phyloP scores from a whole-genome alignment of 2,888 invertebrate genomes.

The Eretmocerus hayati region DNA sequence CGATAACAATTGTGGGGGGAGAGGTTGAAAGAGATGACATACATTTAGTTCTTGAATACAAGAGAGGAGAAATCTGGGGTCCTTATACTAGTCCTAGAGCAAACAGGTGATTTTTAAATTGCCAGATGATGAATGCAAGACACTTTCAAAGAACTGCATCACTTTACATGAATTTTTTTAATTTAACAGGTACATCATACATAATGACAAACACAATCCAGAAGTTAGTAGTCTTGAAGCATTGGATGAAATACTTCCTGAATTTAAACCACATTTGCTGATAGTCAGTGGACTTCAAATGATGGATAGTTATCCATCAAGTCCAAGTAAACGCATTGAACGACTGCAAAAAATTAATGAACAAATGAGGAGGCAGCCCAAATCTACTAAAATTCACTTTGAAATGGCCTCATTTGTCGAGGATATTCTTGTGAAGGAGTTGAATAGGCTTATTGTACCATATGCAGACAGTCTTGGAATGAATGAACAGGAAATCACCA shows the following conservation, averaged over 20 bases:
- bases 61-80: constrained; percentile 72
- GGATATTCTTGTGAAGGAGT: constrained; percentile 57
- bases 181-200: constrained; percentile 61
- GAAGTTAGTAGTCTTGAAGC: constrained; percentile 64
- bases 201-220: constrained; percentile 76
- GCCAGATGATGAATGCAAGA: not conserved
- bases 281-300: constrained; percentile 80
- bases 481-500: constrained; percentile 83
- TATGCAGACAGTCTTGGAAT: constrained; percentile 76
- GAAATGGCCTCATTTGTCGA: constrained; percentile 84
- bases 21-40: constrained; percentile 65
- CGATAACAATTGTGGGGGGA: constrained; percentile 60
- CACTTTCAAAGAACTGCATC: not conserved
- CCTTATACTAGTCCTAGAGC: constrained; percentile 66
- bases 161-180: not conserved
- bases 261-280: constrained; percentile 64
- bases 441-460: constrained; percentile 63
- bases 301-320: constrained; percentile 79
- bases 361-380: constrained; percentile 58
- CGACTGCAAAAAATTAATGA: constrained; percentile 59
- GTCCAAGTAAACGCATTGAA: constrained; percentile 54
- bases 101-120: constrained; percentile 53
- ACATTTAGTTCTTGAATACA: constrained; percentile 75
- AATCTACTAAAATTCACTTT: constrained; percentile 65
- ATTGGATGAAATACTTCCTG: constrained; percentile 56